Conservation (phyloP, 2,113 vertebrate genomes). For the Globicephala melas region DNA sequence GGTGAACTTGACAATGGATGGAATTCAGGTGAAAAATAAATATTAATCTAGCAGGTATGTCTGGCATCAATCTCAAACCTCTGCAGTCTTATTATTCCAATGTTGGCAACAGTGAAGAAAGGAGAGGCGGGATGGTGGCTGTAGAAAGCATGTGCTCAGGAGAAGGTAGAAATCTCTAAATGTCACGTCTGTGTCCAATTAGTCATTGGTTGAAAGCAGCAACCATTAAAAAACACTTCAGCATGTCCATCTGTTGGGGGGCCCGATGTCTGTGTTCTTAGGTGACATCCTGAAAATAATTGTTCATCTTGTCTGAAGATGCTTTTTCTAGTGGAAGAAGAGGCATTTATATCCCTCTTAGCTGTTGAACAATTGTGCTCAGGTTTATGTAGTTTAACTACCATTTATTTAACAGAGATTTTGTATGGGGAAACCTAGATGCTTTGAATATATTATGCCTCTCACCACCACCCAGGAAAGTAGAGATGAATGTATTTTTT, state of each 20-base stretch:
- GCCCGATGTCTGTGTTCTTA: rapidly evolving
- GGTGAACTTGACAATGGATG: not conserved
- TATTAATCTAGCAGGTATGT: not conserved
- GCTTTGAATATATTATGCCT: not conserved
- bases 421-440: too few species aligned
- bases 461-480: not conserved
- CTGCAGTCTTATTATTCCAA: not conserved
- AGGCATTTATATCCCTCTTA: rapidly evolving
- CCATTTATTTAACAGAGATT: too few species aligned
- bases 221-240: rapidly evolving
- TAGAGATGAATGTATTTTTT: not conserved
- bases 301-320: too few species aligned
- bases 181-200: rapidly evolving
- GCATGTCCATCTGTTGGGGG: rapidly evolving
- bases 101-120: not conserved
- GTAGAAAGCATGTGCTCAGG: rapidly evolving
- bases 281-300: not conserved
- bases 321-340: not conserved
- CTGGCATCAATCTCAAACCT: not conserved
- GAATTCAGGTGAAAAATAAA: not conserved
- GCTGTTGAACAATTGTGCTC: rapidly evolving
- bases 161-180: too few species aligned
- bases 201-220: rapidly evolving
- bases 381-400: too few species aligned
- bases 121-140: rapidly evolving